Evolutionary conservation across 1,140 invertebrate species (phyloP), one percentile per base, ranked within the genome.

Genomic region (Heliconius hewitsoni): DNA sequence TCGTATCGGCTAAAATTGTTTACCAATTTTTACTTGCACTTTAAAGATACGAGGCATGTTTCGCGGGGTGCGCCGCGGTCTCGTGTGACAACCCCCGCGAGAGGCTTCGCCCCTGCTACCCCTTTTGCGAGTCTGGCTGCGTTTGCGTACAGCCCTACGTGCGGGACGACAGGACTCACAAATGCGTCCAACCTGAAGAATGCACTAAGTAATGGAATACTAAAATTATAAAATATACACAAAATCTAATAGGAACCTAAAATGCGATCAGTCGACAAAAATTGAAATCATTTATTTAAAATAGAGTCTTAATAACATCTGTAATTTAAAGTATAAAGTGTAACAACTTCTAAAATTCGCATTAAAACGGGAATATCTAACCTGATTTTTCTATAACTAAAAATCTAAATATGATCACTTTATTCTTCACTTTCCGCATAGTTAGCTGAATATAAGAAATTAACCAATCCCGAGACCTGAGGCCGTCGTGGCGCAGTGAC

Each of bases 81-180:
- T 87, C 89, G 0, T 94, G 93, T 75, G 93, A 94, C 85, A 94
- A 94, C 83, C 92, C 93, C 0, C 89, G 91, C 5, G 93, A 93
- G 55, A 85, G 93, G 0, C 82, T 93, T 80, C 90, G 88, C 8
- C 90, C 92, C 37, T 93, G 93, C 83, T 94, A 93, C 81, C 93
- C 93, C 8, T 94, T 93, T 83, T 94, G 93, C 78, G 93, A 94
- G 81, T 85, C 91, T 0, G 93, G 93, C 52, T 94, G 93, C 78
- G 86, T 94, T 27, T 94, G 93, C 82, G 80, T 85, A 23, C 88
- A 89, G 13, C 93, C 93, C 8, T 93, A 90, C 75, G 90, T 93
- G 1, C 80, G 93, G 1, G 93, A 94, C 77, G 93, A 94, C 73
- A 81, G 93, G 39, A 94, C 93, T 30, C 92, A 94, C 74, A 94